These are phyloP conservation scores for Philantomba maxwellii DNA, from an alignment of 2,113 vertebrate species.

Conservation along the genomic window DNA sequence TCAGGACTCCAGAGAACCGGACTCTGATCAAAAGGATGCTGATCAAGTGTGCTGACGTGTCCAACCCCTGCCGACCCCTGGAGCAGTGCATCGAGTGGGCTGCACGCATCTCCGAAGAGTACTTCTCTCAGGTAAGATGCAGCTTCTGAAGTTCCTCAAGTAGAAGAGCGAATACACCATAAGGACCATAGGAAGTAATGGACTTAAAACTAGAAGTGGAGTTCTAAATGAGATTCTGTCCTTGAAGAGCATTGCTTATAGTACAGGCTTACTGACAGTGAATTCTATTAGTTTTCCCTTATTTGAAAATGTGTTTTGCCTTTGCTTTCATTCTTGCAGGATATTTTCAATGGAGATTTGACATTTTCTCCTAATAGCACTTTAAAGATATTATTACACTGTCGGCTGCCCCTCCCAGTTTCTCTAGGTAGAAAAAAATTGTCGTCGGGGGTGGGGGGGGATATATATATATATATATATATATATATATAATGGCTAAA, in stretches of 20 bases:
- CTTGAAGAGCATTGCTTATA: neutral
- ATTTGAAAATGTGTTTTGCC: neutral
- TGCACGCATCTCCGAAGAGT: constrained; percentile 96
- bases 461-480: neutral
- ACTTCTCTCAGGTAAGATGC: constrained; percentile 92
- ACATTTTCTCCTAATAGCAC: neutral
- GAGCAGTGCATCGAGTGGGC: constrained; percentile 96
- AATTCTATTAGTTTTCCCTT: neutral
- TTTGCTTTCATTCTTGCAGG: neutral
- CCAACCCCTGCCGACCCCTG: constrained; percentile 92
- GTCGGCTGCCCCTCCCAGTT: neutral
- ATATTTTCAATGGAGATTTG: neutral
- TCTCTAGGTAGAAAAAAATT: neutral
- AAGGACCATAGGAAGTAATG: neutral
- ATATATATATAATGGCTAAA: neutral
- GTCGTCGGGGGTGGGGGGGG: too few species aligned
- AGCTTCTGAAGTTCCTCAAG: neutral
- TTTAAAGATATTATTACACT: neutral
- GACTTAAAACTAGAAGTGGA: neutral
- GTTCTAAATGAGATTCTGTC: neutral
- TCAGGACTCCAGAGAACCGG: constrained; percentile 91
- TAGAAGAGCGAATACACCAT: neutral
- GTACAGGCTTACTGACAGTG: neutral
- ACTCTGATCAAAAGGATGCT: constrained; percentile 96
- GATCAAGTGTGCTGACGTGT: constrained; percentile 97